phyloP scores from a whole-genome alignment of 2,888 invertebrate genomes.

The Nomada fucata region DNA sequence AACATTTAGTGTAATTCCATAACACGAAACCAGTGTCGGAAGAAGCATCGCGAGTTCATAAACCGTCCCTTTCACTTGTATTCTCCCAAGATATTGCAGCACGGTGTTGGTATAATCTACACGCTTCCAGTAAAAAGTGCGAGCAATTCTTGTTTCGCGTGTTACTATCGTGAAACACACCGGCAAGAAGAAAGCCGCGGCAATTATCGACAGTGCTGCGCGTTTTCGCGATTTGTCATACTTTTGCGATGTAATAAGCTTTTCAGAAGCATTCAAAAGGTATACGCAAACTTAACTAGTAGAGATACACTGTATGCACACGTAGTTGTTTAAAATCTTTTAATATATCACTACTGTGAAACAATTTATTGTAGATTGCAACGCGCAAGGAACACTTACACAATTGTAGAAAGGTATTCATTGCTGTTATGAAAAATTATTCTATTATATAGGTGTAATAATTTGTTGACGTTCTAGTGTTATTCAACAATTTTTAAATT shows the following conservation, averaged over 20 bases:
- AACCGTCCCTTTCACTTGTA: slow-evolving; percentile 74
- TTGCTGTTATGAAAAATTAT: not conserved
- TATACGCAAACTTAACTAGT: no score
- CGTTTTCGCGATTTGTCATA: not conserved
- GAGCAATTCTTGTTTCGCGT: slow-evolving; percentile 48
- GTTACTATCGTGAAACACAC: slow-evolving; percentile 33
- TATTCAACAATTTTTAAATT: no score
- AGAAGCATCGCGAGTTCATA: slow-evolving; percentile 58
- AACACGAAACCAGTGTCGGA: slow-evolving; percentile 31
- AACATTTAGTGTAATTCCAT: not conserved
- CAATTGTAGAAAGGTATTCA: no score
- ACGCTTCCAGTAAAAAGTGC: slow-evolving; percentile 50
- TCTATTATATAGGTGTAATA: not conserved
- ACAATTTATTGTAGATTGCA: not conserved
- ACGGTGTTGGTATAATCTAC: slow-evolving; percentile 65
- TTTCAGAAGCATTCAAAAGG: not conserved
- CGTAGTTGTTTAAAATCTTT: not conserved
- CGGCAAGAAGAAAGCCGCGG: slow-evolving; percentile 28
- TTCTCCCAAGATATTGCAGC: slow-evolving; percentile 75
- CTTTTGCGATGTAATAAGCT: not conserved
- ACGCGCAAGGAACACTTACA: not conserved
- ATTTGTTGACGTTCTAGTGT: no score
- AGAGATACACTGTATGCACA: no score
- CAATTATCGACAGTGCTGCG: slow-evolving; percentile 10
- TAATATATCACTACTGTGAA: not conserved